Base-by-base conservation (phyloP, 2,113 vertebrate species). In the Alexandromys fortis region DNA sequence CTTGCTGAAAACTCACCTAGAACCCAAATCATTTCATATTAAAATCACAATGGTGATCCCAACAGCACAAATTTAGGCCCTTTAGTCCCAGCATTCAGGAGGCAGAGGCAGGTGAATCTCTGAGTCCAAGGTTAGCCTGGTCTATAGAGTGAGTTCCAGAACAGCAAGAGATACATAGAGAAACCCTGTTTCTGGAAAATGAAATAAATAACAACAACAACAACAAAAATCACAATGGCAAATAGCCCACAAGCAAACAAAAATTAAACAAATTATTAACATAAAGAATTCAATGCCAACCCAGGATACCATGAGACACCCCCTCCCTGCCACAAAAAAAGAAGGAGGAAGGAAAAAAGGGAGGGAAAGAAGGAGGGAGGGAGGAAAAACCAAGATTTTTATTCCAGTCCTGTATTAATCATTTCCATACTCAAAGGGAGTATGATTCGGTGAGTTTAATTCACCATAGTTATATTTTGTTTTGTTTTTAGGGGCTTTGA, bases 361-460 rank as follows among this genome's bases (percentile, higher is more conserved):
- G 22, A 38, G 33, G 22, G 35, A 24, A 21, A 12, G 33, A 22
- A 13, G n/a, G 12, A 63, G 55, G 35, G 12, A 61, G 35, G 5
- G 5, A 58, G 52, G 35, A 12, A 49, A 49, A 38, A 38, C 9
- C 47, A 42, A 90, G 55, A 49, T 86, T 89, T 90, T 87, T 83
- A 35, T 91, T 61, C 19, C 28, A 77, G 78, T 6, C 89, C 73
- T 78, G 28, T n/a, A 78, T 7, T 89, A 67, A 7, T 8, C 77
- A 94, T 89, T 95, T 22, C 42, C n/a, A 94, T 79, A 52, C 17
- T 92, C 35, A 86, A 78, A 83, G 55, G 16, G 3, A 22, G 21
- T 96, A 91, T 85, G 79, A 92, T 10, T 49, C 73, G 28, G 2
- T 89, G 92, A 91, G 33, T 89, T 92, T 70, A 95, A 87, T 87